Evolutionary conservation across 2,888 invertebrate species (phyloP).

Genomic region (Tortrix viridana): DNA sequence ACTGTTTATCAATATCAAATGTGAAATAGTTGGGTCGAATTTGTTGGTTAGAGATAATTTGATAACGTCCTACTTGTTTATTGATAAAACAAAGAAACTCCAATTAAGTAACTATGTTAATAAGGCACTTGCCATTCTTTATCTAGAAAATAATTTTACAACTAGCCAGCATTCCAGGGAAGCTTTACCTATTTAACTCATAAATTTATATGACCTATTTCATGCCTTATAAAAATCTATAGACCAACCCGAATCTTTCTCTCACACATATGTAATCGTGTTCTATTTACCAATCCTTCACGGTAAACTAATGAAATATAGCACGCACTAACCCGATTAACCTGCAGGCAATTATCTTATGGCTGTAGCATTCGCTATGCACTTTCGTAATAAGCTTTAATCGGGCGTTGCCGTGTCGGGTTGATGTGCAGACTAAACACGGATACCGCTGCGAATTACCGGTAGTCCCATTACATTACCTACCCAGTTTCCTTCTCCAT

Average conservation of each 20-base stretch:
- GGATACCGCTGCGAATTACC: conserved; percentile 37
- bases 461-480: conserved; percentile 30
- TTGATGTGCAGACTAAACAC: conserved; percentile 35
- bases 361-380: conserved; percentile 60
- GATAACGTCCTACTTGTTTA: too few relatives aligned
- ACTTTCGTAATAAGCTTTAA: conserved; percentile 53
- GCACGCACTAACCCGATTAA: conserved; percentile 68
- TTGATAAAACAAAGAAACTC: neutral
- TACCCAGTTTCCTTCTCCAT: conserved; percentile 11
- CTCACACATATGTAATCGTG: conserved; percentile 3
- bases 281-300: conserved; percentile 28
- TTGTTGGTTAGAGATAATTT: too few relatives aligned
- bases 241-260: conserved; percentile 8
- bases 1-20: too few relatives aligned
- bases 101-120: conserved; percentile 7
- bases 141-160: conserved; percentile 6
- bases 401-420: conserved; percentile 51
- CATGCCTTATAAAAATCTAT: conserved; percentile 7
- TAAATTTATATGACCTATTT: conserved; percentile 18
- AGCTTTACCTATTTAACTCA: conserved; percentile 17
- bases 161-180: conserved; percentile 7
- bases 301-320: conserved; percentile 50
- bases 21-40: too few relatives aligned
- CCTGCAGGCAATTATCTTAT: conserved; percentile 62
- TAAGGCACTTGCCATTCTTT: conserved; percentile 18